phyloP scores from a whole-genome alignment of 2,797 vertebrate species.

The Martes flavigula region DNA sequence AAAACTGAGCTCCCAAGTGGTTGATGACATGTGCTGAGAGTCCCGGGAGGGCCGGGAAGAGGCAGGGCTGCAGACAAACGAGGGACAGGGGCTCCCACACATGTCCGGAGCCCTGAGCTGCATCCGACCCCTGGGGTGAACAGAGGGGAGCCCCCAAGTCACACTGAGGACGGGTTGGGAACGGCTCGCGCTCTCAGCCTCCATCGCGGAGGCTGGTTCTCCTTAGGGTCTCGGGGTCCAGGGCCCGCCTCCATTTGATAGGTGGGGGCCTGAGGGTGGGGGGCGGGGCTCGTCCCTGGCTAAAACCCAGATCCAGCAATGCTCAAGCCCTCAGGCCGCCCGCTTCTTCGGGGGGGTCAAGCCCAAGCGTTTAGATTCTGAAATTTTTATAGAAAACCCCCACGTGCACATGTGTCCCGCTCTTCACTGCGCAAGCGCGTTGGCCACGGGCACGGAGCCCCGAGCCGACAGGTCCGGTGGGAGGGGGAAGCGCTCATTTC shows the following conservation, averaged over 20 bases:
- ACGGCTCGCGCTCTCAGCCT: rapidly evolving
- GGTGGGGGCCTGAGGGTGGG: background rate
- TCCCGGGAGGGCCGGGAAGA: background rate
- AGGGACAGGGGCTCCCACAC: background rate
- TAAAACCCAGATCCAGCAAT: rapidly evolving
- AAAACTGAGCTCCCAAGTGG: background rate
- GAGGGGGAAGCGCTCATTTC: background rate
- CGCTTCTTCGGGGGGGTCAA: too few relatives aligned
- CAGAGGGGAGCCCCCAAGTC: rapidly evolving
- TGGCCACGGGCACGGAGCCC: too few relatives aligned
- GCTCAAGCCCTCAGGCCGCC: rapidly evolving
- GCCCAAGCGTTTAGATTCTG: rapidly evolving
- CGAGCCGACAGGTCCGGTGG: too few relatives aligned
- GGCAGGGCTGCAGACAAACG: background rate
- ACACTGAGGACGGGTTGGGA: rapidly evolving
- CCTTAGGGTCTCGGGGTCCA: background rate
- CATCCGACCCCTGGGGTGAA: rapidly evolving
- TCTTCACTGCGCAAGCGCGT: background rate
- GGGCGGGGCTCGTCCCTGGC: background rate
- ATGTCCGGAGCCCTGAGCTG: background rate
- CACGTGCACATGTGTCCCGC: too few relatives aligned
- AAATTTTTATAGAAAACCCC: background rate
- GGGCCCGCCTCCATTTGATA: rapidly evolving
- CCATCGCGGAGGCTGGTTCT: rapidly evolving
- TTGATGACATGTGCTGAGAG: background rate